These are phyloP conservation scores for Drosophila austrosaltans DNA, from an alignment of 2,888 invertebrate species.

Conservation along the genomic window DNA sequence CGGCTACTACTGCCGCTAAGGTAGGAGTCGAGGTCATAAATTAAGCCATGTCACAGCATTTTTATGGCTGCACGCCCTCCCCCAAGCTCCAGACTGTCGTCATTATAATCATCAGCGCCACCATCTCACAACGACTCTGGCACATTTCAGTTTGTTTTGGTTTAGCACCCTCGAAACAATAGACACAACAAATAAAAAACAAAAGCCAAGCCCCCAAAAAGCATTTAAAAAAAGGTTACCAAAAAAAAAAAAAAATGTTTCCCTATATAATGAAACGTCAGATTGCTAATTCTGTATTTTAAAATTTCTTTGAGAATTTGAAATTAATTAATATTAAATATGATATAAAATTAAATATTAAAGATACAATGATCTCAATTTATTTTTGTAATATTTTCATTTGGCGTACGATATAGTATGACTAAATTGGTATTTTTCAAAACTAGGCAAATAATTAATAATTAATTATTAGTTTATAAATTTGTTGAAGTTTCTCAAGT, in stretches of 20 bases:
- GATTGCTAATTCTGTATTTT: no score
- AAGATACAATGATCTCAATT: no score
- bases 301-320: no score
- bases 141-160: conserved; percentile 1
- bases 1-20: background rate
- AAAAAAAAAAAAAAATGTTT: background rate
- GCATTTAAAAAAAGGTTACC: background rate
- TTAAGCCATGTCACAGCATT: conserved; percentile 17
- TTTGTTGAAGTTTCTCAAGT: no score
- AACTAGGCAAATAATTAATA: no score
- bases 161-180: background rate
- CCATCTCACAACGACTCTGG: background rate
- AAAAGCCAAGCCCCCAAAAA: background rate
- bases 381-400: no score
- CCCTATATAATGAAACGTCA: no score
- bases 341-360: no score
- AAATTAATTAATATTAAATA: no score
- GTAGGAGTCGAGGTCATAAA: conserved; percentile 22
- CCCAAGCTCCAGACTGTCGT: background rate
- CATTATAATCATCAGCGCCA: background rate
- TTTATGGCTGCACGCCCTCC: conserved; percentile 10
- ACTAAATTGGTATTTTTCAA: no score
- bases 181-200: background rate
- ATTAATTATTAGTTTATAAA: no score
- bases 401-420: no score